phyloP scores from a whole-genome alignment of 2,797 vertebrate genomes.

The Silurus lanzhouensis region DNA sequence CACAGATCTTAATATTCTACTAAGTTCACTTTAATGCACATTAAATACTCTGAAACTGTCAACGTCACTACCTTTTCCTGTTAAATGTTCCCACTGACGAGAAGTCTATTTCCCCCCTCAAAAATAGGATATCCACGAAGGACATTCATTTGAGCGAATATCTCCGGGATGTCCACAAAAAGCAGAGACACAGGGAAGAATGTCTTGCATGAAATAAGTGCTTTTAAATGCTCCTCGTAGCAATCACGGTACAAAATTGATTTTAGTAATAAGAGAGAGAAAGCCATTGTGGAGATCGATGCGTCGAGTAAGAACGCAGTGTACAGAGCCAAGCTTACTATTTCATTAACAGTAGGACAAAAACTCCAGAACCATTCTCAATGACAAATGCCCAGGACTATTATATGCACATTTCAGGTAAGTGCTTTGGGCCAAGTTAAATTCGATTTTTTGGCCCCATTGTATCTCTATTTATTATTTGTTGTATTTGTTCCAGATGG shows the following conservation, averaged over 20 bases:
- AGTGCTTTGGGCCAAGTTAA: slow-evolving; percentile 67
- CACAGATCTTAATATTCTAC: background rate
- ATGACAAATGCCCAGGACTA: slow-evolving; percentile 66
- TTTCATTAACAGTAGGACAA: slow-evolving; percentile 69
- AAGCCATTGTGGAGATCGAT: slow-evolving; percentile 67
- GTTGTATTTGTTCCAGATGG: slow-evolving; percentile 66
- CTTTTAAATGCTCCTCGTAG: slow-evolving; percentile 64
- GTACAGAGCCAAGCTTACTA: slow-evolving; percentile 62
- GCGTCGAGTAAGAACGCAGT: slow-evolving; percentile 61
- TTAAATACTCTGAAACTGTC: slow-evolving; percentile 18
- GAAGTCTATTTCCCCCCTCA: background rate
- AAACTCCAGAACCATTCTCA: slow-evolving; percentile 61
- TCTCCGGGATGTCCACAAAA: slow-evolving; percentile 42
- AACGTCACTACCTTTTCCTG: slow-evolving; percentile 16
- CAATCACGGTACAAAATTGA: slow-evolving; percentile 66
- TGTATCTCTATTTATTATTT: slow-evolving; percentile 70
- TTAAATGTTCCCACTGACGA: slow-evolving; percentile 9
- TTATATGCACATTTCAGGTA: slow-evolving; percentile 69
- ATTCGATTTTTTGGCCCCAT: slow-evolving; percentile 68
- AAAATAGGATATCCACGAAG: background rate
- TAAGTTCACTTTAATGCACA: slow-evolving; percentile 5
- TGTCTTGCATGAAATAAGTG: slow-evolving; percentile 54
- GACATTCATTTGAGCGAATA: slow-evolving; percentile 40
- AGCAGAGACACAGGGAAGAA: slow-evolving; percentile 40
- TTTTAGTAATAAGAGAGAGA: slow-evolving; percentile 69